A percentile compares a stretch with the other conserved stretches of the same genome.
Conservation (phyloP, 2,888 invertebrate species). For the Acanthosepion lycidas region DNA sequence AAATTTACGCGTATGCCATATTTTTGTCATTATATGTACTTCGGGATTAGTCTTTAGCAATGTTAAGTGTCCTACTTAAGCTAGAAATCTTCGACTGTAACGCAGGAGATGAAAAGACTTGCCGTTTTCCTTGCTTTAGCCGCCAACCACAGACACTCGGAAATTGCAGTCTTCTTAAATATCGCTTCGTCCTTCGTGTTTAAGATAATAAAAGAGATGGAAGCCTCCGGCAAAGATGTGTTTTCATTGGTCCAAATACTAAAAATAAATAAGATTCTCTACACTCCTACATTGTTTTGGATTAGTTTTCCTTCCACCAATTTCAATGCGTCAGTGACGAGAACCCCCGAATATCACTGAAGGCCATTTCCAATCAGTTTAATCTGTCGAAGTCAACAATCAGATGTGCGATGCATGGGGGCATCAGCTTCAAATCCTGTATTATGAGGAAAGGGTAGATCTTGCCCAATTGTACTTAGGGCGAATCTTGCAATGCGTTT, state of each 20-base stretch:
- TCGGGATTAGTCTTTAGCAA: no score
- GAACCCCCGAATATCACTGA: neutral
- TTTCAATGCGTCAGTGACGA: neutral
- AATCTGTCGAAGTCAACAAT: neutral
- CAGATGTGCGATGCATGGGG: neutral
- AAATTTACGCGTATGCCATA: no score
- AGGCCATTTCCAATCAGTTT: neutral
- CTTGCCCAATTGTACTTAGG: neutral
- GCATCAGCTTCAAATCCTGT: constrained; percentile 6
- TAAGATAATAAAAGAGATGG: neutral
- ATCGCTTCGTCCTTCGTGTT: neutral
- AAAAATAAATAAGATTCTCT: neutral
- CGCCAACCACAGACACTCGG: neutral
- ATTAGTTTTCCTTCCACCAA: neutral
- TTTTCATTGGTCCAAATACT: neutral
- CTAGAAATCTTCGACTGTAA: neutral
- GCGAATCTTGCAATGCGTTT: neutral
- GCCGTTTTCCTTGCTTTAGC: neutral
- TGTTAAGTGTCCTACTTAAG: neutral
- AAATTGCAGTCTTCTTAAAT: neutral
- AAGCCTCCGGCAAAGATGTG: neutral
- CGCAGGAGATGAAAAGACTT: neutral
- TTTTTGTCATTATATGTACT: no score
- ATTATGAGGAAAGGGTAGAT: neutral
- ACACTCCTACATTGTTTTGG: no score